These are phyloP conservation scores for Spodoptera frugiperda DNA, from an alignment of 1,140 invertebrate genomes.

Conservation along the genomic window DNA sequence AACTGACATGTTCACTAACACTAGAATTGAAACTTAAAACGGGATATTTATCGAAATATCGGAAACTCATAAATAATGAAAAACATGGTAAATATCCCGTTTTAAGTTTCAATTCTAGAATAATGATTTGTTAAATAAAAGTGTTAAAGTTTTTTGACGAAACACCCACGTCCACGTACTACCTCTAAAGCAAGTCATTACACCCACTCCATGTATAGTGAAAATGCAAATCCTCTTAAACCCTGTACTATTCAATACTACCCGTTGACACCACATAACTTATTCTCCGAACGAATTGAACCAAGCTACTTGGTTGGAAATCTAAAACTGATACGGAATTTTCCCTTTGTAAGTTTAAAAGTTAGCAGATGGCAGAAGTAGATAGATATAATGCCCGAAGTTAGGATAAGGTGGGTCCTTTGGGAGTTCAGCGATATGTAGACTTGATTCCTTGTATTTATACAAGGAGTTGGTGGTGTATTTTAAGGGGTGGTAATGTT, in stretches of 20 bases:
- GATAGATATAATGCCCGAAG: constrained; percentile 43
- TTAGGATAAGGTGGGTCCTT: constrained; percentile 37
- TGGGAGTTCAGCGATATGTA: constrained; percentile 26
- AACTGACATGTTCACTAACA: too few relatives aligned
- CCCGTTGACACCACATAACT: constrained; percentile 18
- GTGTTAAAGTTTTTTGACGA: too few relatives aligned
- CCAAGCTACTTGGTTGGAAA: constrained; percentile 10
- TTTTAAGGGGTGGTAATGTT: neutral
- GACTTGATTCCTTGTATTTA: constrained; percentile 33
- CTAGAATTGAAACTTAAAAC: too few relatives aligned
- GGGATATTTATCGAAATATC: too few relatives aligned
- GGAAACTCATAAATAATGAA: too few relatives aligned
- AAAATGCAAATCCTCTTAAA: neutral
- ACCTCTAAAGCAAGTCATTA: too few relatives aligned
- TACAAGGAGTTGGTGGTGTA: neutral
- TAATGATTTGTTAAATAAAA: too few relatives aligned
- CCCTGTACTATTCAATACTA: too few relatives aligned
- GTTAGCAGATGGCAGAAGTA: constrained; percentile 36
- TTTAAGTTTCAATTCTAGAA: too few relatives aligned
- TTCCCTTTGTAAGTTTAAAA: constrained; percentile 42
- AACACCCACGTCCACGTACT: too few relatives aligned
- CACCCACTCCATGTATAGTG: too few relatives aligned
- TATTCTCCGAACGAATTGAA: constrained; percentile 3
- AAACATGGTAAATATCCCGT: too few relatives aligned
- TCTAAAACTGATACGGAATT: constrained; percentile 37